Percentiles rank a stretch among this genome's conserved stretches.
These are phyloP conservation scores for Cepaea nemoralis DNA, from an alignment of 1,140 invertebrate species.

Conservation along the genomic window DNA sequence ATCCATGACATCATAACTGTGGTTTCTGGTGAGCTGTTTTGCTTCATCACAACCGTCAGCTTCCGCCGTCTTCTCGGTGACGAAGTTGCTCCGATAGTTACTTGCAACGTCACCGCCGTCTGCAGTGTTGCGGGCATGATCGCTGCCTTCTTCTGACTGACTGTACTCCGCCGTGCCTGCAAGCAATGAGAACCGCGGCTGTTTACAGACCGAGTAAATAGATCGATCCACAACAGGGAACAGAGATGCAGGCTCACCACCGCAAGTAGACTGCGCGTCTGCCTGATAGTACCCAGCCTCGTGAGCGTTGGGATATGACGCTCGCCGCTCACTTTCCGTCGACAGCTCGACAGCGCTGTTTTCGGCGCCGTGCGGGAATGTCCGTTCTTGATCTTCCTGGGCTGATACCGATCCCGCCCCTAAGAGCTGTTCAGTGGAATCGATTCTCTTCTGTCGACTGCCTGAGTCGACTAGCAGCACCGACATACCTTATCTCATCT, in stretches of 20 bases:
- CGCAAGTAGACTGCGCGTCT: slow-evolving; percentile 17
- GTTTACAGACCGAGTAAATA: neutral
- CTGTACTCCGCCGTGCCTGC: slow-evolving; percentile 6
- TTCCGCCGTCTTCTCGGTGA: neutral
- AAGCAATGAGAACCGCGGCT: neutral
- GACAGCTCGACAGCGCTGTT: neutral
- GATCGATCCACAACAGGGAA: neutral
- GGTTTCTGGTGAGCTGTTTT: neutral
- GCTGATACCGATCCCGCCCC: neutral
- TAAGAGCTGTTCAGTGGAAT: too few species aligned
- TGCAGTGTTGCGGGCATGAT: neutral
- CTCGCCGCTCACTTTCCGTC: slow-evolving; percentile 16
- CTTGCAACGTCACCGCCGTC: slow-evolving; percentile 5
- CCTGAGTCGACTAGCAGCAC: slow-evolving; percentile 60
- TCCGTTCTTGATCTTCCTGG: neutral
- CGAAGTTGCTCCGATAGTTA: slow-evolving; percentile 1
- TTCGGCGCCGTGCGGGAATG: neutral
- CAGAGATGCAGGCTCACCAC: neutral
- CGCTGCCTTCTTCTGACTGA: neutral
- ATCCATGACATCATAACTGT: slow-evolving; percentile 30
- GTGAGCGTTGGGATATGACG: slow-evolving; percentile 9
- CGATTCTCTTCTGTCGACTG: slow-evolving; percentile 45
- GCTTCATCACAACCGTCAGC: neutral
- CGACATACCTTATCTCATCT: slow-evolving; percentile 52
- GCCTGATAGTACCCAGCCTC: neutral